phyloP scores from a whole-genome alignment of 1,140 invertebrate genomes.

The Pinna nobilis region DNA sequence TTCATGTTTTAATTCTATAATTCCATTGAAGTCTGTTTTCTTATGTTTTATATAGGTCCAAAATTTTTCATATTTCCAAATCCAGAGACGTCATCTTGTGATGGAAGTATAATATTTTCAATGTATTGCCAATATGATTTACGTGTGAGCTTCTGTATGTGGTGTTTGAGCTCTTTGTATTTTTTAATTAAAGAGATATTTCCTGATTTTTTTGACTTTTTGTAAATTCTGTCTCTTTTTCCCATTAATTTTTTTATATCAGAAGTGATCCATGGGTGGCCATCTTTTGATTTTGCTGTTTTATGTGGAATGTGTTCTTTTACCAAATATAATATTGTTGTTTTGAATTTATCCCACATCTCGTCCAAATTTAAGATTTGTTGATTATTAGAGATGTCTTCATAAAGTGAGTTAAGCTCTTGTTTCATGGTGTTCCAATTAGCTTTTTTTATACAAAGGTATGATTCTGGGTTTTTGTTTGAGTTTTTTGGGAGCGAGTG shows the following conservation, averaged over 20 bases:
- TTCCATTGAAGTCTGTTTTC: slow-evolving; percentile 2
- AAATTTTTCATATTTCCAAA: slow-evolving; percentile 1
- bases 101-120: slow-evolving; percentile 9
- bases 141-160: background rate
- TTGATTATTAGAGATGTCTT: background rate
- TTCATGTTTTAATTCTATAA: slow-evolving; percentile 4
- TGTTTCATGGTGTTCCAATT: slow-evolving; percentile 24
- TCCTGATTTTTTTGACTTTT: slow-evolving; percentile 27
- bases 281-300: slow-evolving; percentile 9
- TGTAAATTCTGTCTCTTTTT: slow-evolving; percentile 24
- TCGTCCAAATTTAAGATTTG: background rate
- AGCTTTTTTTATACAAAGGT: slow-evolving; percentile 22
- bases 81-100: background rate
- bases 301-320: slow-evolving; percentile 23
- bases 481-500: too few relatives aligned
- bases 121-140: slow-evolving; percentile 13
- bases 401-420: background rate
- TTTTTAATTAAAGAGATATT: background rate
- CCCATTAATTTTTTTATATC: slow-evolving; percentile 19
- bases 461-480: slow-evolving; percentile 11
- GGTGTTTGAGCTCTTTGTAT: slow-evolving; percentile 1
- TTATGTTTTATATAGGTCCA: slow-evolving; percentile 23
- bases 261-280: slow-evolving; percentile 13
- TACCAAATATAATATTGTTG: background rate
- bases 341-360: background rate